Evolutionary conservation across 1,140 invertebrate genomes (phyloP).

Genomic region (Spodoptera litura): DNA sequence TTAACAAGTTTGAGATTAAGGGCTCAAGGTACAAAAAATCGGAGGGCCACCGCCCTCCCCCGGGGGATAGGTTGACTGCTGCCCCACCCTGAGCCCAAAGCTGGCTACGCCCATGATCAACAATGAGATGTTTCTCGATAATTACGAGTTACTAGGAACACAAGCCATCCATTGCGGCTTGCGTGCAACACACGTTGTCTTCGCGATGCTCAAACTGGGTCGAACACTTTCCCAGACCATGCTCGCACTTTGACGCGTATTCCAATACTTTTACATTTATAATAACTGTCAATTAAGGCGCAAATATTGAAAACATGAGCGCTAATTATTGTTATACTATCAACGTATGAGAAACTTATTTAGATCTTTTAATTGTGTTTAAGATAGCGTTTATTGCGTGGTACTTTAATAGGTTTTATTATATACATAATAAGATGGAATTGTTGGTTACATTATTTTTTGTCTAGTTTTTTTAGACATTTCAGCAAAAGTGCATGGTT

Average conservation of each 20-base stretch:
- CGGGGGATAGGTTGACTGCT: too few species aligned
- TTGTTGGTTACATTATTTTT: neutral
- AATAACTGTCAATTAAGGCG: neutral
- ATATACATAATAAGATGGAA: neutral
- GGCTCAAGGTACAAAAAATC: too few species aligned
- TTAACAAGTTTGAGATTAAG: too few species aligned
- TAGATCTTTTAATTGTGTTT: neutral
- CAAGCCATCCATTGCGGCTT: neutral
- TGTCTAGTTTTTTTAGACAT: neutral
- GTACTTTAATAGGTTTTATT: too few species aligned
- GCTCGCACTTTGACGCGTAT: slow-evolving; percentile 15
- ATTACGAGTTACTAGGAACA: neutral
- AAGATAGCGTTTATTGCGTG: neutral
- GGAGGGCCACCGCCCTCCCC: too few species aligned
- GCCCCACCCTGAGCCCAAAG: too few species aligned
- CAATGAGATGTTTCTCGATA: neutral
- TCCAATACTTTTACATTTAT: slow-evolving; percentile 17
- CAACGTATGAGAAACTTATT: neutral
- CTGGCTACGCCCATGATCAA: too few species aligned
- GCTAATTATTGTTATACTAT: neutral
- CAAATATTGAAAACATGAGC: neutral
- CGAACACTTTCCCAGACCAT: slow-evolving; percentile 34
- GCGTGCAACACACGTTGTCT: slow-evolving; percentile 1
- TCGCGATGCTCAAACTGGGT: neutral
- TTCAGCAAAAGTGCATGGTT: too few species aligned